These are phyloP conservation scores for Metridium senile DNA, from an alignment of 92 coral and sea anemone species.

Conservation along the genomic window DNA sequence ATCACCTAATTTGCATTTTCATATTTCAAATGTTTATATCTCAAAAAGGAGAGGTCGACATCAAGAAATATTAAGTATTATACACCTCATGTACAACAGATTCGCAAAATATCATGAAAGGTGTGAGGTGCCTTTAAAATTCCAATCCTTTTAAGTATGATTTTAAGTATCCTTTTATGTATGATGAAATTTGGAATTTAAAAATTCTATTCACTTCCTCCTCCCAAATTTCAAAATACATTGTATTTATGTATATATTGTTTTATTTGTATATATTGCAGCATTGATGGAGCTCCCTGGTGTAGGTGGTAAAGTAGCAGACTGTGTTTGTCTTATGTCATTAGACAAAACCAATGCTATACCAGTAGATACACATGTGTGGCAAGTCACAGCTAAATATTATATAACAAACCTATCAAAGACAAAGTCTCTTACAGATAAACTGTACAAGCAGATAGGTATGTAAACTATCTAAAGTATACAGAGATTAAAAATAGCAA, in stretches of 20 bases:
- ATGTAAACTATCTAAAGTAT: not conserved
- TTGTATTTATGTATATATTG: not conserved
- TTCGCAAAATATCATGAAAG: no score
- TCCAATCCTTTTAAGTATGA: no score
- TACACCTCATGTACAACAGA: no score
- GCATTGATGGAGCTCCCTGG: constrained; percentile 93
- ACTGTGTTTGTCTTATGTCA: constrained; percentile 97
- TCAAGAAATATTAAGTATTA: no score
- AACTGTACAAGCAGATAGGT: constrained; percentile 90
- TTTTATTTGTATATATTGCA: constrained; percentile 26
- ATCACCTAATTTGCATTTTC: no score
- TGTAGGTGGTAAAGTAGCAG: constrained; percentile 97
- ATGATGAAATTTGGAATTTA: no score
- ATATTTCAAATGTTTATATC: no score
- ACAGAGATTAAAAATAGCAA: not conserved
- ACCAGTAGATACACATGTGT: constrained; percentile 96
- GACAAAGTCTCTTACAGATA: constrained; percentile 83
- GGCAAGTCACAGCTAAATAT: constrained; percentile 87
- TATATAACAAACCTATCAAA: constrained; percentile 71
- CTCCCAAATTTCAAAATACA: not conserved
- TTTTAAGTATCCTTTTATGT: no score
- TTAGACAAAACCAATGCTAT: constrained; percentile 91
- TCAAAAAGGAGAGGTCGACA: no score
- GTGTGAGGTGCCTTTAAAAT: no score
- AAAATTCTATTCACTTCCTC: not conserved